Conservation (phyloP, 1,140 invertebrate species). For the Chironomus tepperi region DNA sequence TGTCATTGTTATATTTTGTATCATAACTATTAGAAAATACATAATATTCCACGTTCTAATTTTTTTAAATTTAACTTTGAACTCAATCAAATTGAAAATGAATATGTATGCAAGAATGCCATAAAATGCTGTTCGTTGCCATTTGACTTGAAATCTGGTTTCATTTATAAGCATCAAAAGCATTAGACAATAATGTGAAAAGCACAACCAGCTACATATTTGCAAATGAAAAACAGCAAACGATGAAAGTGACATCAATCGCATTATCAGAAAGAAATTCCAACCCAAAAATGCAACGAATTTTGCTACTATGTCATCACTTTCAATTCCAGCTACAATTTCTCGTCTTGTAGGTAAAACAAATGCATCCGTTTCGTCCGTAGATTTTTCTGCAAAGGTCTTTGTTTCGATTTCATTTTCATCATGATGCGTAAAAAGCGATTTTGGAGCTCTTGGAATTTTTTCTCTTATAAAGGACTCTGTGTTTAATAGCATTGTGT, state of each 20-base stretch:
- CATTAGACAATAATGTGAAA: constrained; percentile 51
- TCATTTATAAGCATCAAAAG: constrained; percentile 49
- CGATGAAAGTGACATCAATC: constrained; percentile 55
- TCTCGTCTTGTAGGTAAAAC: constrained; percentile 35
- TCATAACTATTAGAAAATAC: constrained; percentile 53
- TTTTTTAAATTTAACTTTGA: constrained; percentile 61
- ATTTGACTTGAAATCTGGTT: constrained; percentile 44
- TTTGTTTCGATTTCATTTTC: background rate
- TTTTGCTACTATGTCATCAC: constrained; percentile 57
- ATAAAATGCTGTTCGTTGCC: constrained; percentile 46
- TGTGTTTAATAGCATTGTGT: constrained; percentile 38
- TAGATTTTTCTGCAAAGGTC: constrained; percentile 25
- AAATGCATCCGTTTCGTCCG: constrained; percentile 32
- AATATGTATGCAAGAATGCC: constrained; percentile 59
- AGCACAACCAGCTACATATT: constrained; percentile 46
- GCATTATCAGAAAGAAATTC: constrained; percentile 57
- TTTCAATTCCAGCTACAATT: constrained; percentile 49
- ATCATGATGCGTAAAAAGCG: constrained; percentile 23
- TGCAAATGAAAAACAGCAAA: constrained; percentile 59
- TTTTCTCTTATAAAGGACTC: constrained; percentile 37
- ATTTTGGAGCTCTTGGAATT: constrained; percentile 34
- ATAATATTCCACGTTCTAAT: constrained; percentile 54
- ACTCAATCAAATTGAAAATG: constrained; percentile 62
- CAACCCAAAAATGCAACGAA: constrained; percentile 58
- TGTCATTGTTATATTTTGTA: constrained; percentile 55